These are phyloP conservation scores for Basileuterus tristriatus DNA, from an alignment of 2,797 vertebrate species.

Conservation along the genomic window DNA sequence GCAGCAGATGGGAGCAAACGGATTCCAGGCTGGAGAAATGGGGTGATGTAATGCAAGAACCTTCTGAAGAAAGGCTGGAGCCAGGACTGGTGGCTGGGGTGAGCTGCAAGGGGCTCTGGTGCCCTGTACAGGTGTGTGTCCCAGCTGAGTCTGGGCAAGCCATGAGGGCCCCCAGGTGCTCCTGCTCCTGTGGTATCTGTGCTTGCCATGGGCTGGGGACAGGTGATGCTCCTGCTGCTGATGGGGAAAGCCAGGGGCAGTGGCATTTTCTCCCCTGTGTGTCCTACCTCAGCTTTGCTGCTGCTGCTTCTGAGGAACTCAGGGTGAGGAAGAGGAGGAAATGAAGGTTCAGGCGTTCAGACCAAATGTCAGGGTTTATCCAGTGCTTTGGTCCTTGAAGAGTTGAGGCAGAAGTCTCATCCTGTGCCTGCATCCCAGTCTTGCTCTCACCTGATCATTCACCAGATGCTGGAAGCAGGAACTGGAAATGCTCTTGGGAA, in stretches of 20 bases:
- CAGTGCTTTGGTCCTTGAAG: not conserved
- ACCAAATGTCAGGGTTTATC: not conserved
- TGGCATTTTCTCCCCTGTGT: not conserved
- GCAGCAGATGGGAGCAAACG: not conserved
- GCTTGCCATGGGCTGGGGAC: not conserved
- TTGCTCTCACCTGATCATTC: not conserved
- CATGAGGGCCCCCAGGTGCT: not conserved
- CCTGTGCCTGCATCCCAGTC: accelerated
- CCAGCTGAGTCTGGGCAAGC: not conserved
- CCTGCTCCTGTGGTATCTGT: not conserved
- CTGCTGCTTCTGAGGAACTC: not conserved
- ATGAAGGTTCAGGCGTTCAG: not conserved
- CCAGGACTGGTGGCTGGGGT: accelerated
- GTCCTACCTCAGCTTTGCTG: not conserved
- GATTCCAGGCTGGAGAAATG: accelerated
- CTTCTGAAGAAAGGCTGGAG: not conserved
- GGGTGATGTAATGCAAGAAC: accelerated
- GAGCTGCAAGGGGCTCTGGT: not conserved
- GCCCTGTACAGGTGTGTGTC: accelerated
- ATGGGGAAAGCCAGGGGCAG: not conserved
- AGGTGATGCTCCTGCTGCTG: not conserved
- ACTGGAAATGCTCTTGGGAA: not conserved
- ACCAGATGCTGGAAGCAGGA: not conserved
- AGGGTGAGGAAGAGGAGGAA: not conserved
- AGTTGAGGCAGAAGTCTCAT: not conserved